Percentiles rank a stretch among this genome's conserved stretches.
Conservation (phyloP, 2,113 vertebrate genomes). For the Pardalotus punctatus region DNA sequence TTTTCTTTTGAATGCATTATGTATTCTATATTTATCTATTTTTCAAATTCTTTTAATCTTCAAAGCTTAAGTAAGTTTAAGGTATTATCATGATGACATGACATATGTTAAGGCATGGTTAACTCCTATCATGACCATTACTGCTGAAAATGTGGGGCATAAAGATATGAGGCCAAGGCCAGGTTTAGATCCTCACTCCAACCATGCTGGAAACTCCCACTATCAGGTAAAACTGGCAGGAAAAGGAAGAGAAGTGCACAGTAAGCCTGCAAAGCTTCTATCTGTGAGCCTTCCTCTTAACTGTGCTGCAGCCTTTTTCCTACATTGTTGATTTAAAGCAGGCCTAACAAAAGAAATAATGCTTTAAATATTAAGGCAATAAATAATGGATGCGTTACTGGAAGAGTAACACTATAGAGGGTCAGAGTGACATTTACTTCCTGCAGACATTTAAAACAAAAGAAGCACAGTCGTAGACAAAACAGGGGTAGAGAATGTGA, state of each 20-base stretch:
- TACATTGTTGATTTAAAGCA: not conserved
- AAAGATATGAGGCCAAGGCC: not conserved
- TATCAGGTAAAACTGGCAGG: not conserved
- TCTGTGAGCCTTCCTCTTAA: not conserved
- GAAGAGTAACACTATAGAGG: not conserved
- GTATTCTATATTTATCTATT: not conserved
- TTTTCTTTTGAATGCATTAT: not conserved
- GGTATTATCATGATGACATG: not conserved
- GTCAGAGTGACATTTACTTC: not conserved
- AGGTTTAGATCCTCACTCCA: not conserved
- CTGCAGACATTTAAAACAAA: not conserved
- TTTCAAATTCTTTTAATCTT: not conserved
- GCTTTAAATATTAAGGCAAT: not conserved
- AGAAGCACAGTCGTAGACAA: not conserved
- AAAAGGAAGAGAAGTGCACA: not conserved
- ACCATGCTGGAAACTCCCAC: not conserved
- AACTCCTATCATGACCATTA: not conserved
- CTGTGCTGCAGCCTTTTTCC: not conserved
- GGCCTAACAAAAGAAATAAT: not conserved
- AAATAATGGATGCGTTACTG: not conserved
- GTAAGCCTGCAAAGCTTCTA: not conserved
- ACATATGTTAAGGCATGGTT: not conserved
- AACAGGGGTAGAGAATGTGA: not conserved
- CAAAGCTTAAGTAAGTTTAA: not conserved
- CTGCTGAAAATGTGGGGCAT: not conserved